Evolutionary conservation across 1,140 invertebrate species (phyloP).

Genomic region (Drosophila pruinosa): DNA sequence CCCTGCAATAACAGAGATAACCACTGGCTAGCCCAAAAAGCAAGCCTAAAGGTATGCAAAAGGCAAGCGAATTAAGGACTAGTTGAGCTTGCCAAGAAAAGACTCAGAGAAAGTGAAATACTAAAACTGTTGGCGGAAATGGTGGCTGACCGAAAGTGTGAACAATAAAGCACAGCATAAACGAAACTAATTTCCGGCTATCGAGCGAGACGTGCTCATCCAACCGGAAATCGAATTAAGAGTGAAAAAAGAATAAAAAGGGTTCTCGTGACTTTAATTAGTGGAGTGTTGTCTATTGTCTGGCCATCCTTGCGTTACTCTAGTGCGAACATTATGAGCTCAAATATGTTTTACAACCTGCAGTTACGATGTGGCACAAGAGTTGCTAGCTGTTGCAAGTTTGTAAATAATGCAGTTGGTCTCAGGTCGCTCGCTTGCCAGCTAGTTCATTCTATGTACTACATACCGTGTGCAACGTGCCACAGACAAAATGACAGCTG

Average conservation of each 20-base stretch:
- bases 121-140: background rate
- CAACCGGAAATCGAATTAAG: conserved; percentile 72
- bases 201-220: conserved; percentile 50
- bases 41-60: background rate
- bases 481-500: conserved; percentile 48
- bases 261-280: conserved; percentile 54
- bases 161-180: conserved; percentile 46
- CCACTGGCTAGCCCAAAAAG: background rate
- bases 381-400: conserved; percentile 39
- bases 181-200: conserved; percentile 79
- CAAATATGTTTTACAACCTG: conserved; percentile 46
- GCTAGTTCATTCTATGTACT: background rate
- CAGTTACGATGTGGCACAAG: conserved; percentile 34
- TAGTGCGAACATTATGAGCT: conserved; percentile 33
- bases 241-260: conserved; percentile 41
- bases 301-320: background rate
- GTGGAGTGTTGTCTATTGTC: background rate
- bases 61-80: background rate
- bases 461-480: conserved; percentile 14
- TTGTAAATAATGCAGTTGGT: conserved; percentile 68
- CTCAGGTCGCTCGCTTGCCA: conserved; percentile 5
- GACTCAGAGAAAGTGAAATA: background rate
- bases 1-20: background rate
- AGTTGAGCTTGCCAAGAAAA: too few species aligned
- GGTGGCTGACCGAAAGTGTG: conserved; percentile 25